Conservation (phyloP, 1,140 invertebrate genomes). For the Drosophila nebulosa region DNA sequence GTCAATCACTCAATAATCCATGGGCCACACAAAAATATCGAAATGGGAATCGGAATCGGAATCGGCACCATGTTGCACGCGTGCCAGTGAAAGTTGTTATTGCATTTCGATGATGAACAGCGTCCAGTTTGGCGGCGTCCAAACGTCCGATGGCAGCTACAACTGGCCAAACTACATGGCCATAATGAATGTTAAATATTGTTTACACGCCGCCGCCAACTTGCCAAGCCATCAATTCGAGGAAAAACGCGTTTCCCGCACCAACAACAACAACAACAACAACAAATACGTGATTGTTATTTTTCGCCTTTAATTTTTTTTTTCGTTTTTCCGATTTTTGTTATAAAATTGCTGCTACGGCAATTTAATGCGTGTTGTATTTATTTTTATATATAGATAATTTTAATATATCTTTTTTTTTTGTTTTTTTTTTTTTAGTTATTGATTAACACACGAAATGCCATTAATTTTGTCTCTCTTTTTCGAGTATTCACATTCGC, state of each 20-base stretch:
- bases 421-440: no score
- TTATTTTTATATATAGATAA: conserved; percentile 18
- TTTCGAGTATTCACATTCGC: neutral
- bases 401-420: neutral
- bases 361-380: conserved; percentile 50
- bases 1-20: neutral
- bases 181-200: conserved; percentile 65
- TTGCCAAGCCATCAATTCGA: conserved; percentile 10
- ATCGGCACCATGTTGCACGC: neutral
- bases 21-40: neutral
- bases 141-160: neutral
- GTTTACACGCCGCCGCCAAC: conserved; percentile 39
- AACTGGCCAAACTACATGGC: conserved; percentile 51
- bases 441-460: conserved; percentile 14
- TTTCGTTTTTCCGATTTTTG: conserved; percentile 38
- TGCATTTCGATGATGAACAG: conserved; percentile 48
- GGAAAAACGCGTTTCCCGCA: conserved; percentile 28
- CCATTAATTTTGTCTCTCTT: neutral
- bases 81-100: conserved; percentile 67
- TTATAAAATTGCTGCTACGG: conserved; percentile 34
- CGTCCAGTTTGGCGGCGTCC: neutral
- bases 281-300: conserved; percentile 7
- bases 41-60: neutral
- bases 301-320: neutral
- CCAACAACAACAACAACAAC: neutral